A percentile compares a stretch with the other conserved stretches of the same genome.
Conservation (phyloP, 1,140 invertebrate genomes). For the Drosophila prosaltans region DNA sequence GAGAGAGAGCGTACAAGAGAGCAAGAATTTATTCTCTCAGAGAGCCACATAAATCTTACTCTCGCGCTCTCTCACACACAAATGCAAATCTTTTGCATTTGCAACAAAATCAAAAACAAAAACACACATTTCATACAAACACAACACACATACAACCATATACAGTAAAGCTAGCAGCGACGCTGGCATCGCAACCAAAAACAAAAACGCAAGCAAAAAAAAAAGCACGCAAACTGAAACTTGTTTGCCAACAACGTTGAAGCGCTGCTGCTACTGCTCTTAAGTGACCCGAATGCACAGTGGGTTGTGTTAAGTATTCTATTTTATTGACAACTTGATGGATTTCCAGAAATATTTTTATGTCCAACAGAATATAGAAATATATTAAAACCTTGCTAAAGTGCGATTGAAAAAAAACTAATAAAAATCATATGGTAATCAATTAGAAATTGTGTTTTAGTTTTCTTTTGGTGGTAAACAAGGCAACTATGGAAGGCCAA, state of each 20-base stretch:
- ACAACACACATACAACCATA: conserved; percentile 14
- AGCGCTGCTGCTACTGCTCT: too few relatives aligned
- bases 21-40: conserved; percentile 11
- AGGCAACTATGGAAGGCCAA: too few relatives aligned
- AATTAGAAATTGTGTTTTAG: too few relatives aligned
- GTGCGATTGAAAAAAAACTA: too few relatives aligned
- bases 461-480: too few relatives aligned
- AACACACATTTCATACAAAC: neutral
- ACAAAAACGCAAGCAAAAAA: conserved; percentile 28
- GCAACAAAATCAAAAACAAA: conserved; percentile 53
- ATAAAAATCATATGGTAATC: too few relatives aligned
- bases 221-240: conserved; percentile 40
- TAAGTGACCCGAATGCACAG: conserved; percentile 12
- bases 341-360: neutral
- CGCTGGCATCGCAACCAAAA: conserved; percentile 11
- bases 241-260: conserved; percentile 18
- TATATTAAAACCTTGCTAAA: too few relatives aligned
- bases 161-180: conserved; percentile 13
- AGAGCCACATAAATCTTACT: conserved; percentile 28
- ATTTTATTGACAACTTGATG: neutral
- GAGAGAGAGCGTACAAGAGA: conserved; percentile 1
- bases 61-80: neutral
- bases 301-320: neutral
- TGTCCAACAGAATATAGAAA: too few relatives aligned
- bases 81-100: conserved; percentile 66